Evolutionary conservation across 1,140 invertebrate genomes (phyloP), one percentile per base, ranked within the genome.

Genomic region (Ectropis grisescens): DNA sequence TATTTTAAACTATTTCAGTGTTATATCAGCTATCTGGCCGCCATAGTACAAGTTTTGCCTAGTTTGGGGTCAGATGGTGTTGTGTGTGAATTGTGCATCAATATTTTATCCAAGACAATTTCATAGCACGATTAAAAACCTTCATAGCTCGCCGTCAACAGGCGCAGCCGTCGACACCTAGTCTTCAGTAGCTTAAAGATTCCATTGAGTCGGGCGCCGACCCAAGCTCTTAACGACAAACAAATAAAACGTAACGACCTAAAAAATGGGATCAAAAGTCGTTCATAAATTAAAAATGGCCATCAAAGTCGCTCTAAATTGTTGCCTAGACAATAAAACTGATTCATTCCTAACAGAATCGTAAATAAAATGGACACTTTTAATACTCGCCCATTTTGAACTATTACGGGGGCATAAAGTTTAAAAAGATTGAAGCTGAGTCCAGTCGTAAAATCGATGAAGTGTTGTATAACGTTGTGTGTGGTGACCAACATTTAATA

Each of bases 351-450:
- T 25, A 37, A 26, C 35, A 36, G 24, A 32, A 31, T 48, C 61
- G 49, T 70, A 70, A 70, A 70, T 70, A 53, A 58, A 41, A 28
- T 33, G 51, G 69, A 68, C 69, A 58, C 47, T 58, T 70, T 67
- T 64, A 67, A 69, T 64, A 56, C 47, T 42, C 34, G 34, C 57
- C 57, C 51, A 69, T 69, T 74, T 64, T 70, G 57, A 68, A 67
- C 66, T 61, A 70, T 74, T 70, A 70, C 69, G 33, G 41, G 30
- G 47, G 41, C 48, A 57, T 65, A 53, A 65, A 72, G 46, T 41
- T 47, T 50, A 45, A 38, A 22, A 44, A 49, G 46, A 22, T 22
- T 22, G 4, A 22, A 22, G 9, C 19, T 22, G 9, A 22, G 9
- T 22, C 9, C 19, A 22, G 9, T 22, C 19, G 19, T 22, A 22